Percentiles rank a stretch among this genome's conserved stretches.
phyloP scores from a whole-genome alignment of 1,140 invertebrate species.

The Drosophila nigromelanica region DNA sequence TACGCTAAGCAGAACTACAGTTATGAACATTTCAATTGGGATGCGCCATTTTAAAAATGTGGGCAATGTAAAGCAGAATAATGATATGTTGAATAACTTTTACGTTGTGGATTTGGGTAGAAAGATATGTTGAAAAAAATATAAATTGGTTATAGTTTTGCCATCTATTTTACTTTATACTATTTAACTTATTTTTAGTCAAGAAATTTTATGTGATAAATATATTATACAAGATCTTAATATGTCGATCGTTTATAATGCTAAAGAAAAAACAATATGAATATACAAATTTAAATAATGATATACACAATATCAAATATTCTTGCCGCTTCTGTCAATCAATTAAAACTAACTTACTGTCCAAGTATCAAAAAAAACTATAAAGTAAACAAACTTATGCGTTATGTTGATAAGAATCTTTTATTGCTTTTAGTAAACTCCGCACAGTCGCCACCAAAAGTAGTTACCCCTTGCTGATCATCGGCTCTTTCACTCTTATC shows the following conservation, averaged over 20 bases:
- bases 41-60: slow-evolving; percentile 38
- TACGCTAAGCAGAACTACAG: slow-evolving; percentile 36
- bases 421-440: background rate
- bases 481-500: slow-evolving; percentile 23
- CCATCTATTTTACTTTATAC: too few relatives aligned
- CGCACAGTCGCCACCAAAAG: background rate
- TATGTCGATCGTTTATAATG: too few relatives aligned
- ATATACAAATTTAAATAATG: too few relatives aligned
- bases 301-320: too few relatives aligned
- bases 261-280: too few relatives aligned
- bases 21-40: slow-evolving; percentile 42
- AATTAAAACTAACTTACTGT: background rate
- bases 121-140: background rate
- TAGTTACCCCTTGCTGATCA: background rate
- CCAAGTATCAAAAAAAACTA: background rate
- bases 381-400: slow-evolving; percentile 12
- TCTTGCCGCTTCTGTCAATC: too few relatives aligned
- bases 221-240: too few relatives aligned
- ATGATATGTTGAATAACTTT: slow-evolving; percentile 6
- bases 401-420: background rate
- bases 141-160: too few relatives aligned
- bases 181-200: too few relatives aligned
- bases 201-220: too few relatives aligned
- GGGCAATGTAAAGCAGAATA: background rate
- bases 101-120: background rate